Evolutionary conservation across 2,113 vertebrate species (phyloP).

Genomic region (Strix aluco): DNA sequence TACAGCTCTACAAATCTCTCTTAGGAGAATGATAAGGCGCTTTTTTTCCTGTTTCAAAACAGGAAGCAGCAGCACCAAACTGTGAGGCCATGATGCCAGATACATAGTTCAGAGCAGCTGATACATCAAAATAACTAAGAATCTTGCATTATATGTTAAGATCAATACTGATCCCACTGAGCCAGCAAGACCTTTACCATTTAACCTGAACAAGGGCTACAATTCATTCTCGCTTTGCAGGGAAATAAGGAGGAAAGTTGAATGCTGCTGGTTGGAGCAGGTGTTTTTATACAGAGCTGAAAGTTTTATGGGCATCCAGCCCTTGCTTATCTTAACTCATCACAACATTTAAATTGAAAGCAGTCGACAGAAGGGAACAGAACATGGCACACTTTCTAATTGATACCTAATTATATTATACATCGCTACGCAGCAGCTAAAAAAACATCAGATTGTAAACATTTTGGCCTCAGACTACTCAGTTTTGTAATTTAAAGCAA

Average conservation of each 20-base stretch:
- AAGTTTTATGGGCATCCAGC: slow-evolving; percentile 51
- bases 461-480: slow-evolving; percentile 59
- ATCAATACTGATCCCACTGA: background rate
- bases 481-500: slow-evolving; percentile 55
- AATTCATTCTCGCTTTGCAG: background rate
- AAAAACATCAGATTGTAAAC: slow-evolving; percentile 61
- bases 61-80: background rate
- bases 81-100: background rate
- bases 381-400: slow-evolving; percentile 62
- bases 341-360: slow-evolving; percentile 58
- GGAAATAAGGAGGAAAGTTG: background rate
- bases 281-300: slow-evolving; percentile 33
- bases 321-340: slow-evolving; percentile 61
- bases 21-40: background rate
- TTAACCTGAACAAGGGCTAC: background rate
- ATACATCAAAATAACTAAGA: background rate
- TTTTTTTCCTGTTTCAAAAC: background rate
- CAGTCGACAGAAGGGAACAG: slow-evolving; percentile 51
- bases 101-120: background rate
- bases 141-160: background rate
- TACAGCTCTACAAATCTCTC: background rate
- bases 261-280: slow-evolving; percentile 36
- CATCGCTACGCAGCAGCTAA: slow-evolving; percentile 11
- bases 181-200: background rate
- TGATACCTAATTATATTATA: slow-evolving; percentile 66